Conservation (phyloP, 2,113 vertebrate genomes). For the Mesoclemmys tuberculata region DNA sequence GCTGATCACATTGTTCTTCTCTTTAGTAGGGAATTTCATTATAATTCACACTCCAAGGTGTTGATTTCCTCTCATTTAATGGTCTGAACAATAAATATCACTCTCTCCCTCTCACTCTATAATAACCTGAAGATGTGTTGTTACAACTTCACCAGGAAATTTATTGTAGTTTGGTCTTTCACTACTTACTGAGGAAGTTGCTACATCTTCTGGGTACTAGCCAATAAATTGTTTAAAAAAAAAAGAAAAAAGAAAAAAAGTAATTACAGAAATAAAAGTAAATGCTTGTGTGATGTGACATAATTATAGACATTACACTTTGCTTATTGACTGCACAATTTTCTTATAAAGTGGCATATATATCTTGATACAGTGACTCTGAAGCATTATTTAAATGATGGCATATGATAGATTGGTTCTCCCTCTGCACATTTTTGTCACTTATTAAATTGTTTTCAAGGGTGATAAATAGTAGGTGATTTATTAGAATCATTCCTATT, state of each 20-base stretch:
- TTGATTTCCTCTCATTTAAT: not conserved
- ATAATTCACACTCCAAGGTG: not conserved
- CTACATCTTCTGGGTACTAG: not conserved
- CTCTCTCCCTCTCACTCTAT: not conserved
- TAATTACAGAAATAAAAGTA: not conserved
- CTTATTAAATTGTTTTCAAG: not conserved
- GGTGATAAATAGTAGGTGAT: not conserved
- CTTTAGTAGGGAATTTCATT: not conserved
- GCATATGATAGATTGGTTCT: not conserved
- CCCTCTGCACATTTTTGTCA: not conserved
- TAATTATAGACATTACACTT: not conserved
- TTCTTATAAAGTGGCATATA: not conserved
- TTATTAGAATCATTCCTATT: not conserved
- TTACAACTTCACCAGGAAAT: not conserved
- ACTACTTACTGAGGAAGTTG: not conserved
- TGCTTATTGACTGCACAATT: not conserved
- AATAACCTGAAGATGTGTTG: not conserved
- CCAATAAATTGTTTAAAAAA: not conserved
- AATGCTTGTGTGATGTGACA: not conserved
- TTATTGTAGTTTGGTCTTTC: not conserved
- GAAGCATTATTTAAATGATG: not conserved
- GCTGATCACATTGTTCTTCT: not conserved
- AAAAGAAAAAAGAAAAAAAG: not conserved
- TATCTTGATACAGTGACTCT: not conserved
- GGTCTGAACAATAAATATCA: not conserved